These are phyloP conservation scores for Apodemia duryi DNA, from an alignment of 2,888 invertebrate species.

Conservation along the genomic window DNA sequence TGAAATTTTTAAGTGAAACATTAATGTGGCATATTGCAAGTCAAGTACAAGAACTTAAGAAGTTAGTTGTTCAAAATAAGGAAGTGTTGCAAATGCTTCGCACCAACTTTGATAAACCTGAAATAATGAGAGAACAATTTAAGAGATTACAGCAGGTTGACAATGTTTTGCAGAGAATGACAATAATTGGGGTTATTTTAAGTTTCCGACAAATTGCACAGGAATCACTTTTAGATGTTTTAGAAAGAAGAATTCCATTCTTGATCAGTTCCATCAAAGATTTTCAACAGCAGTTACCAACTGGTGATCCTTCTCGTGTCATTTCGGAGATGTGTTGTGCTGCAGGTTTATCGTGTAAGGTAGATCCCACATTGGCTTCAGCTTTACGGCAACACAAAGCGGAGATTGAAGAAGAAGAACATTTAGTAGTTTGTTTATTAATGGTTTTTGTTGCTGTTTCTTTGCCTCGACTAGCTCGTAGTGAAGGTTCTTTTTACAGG, in stretches of 20 bases:
- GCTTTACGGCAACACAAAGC: slow-evolving; percentile 93
- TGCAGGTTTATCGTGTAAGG: slow-evolving; percentile 94
- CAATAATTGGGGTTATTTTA: slow-evolving; percentile 97
- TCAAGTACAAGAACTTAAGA: slow-evolving; percentile 97
- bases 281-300: slow-evolving; percentile 94
- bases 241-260: slow-evolving; percentile 97
- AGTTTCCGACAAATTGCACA: slow-evolving; percentile 97
- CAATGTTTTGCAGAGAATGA: slow-evolving; percentile 97
- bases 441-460: slow-evolving; percentile 99
- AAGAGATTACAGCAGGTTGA: slow-evolving; percentile 94
- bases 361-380: slow-evolving; percentile 95
- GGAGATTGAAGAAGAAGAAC: slow-evolving; percentile 94
- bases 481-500: slow-evolving; percentile 92
- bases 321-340: slow-evolving; percentile 99
- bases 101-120: slow-evolving; percentile 99
- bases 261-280: slow-evolving; percentile 96
- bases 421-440: slow-evolving; percentile 93
- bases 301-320: slow-evolving; percentile 92
- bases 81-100: slow-evolving; percentile 93
- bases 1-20: slow-evolving; percentile 97
- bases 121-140: slow-evolving; percentile 98
- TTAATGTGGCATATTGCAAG: slow-evolving; percentile 99
- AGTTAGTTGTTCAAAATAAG: slow-evolving; percentile 93
- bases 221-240: slow-evolving; percentile 94
- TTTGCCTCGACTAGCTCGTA: slow-evolving; percentile 94